Conservation (phyloP, 2,888 invertebrate genomes). For the Lepidocyrtinus sp. region DNA sequence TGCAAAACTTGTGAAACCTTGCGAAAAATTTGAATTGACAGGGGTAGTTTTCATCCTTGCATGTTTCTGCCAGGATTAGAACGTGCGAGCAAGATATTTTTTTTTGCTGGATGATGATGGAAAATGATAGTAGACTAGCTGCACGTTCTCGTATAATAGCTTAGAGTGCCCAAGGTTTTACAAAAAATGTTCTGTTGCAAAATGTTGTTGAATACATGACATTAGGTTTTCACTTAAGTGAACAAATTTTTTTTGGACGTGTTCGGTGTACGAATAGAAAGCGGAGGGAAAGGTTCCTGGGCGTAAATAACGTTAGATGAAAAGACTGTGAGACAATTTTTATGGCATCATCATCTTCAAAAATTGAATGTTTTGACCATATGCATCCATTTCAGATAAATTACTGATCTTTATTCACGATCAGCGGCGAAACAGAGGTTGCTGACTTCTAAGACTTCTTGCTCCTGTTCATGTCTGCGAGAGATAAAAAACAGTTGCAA, state of each 20-base stretch:
- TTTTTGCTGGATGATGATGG: neutral
- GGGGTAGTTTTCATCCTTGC: neutral
- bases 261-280: too few relatives aligned
- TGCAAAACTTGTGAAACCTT: neutral
- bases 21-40: neutral
- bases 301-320: too few relatives aligned
- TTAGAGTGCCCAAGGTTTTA: neutral
- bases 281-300: too few relatives aligned
- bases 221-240: neutral
- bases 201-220: neutral
- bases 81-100: neutral
- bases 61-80: neutral
- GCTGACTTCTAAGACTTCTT: neutral
- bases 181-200: neutral
- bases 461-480: too few relatives aligned
- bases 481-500: too few relatives aligned
- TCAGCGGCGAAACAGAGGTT: neutral
- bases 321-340: too few relatives aligned
- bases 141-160: neutral
- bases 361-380: neutral
- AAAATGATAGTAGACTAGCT: neutral
- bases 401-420: neutral
- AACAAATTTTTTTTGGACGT: neutral
- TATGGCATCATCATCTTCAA: neutral
- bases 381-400: neutral